Conservation (phyloP, 2,888 invertebrate species). For the Tubulanus polymorphus region DNA sequence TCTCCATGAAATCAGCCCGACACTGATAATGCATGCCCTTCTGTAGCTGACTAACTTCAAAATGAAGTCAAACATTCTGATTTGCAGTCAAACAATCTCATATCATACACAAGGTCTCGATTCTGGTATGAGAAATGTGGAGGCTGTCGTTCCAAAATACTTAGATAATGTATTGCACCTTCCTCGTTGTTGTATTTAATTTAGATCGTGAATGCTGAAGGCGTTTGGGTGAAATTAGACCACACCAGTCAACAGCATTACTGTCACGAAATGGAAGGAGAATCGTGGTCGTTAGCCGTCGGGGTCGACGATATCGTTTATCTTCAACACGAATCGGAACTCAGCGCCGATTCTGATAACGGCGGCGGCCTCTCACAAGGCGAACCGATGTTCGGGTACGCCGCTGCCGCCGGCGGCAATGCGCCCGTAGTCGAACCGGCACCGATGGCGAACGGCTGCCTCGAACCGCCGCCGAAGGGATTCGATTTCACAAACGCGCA, state of each 20-base stretch:
- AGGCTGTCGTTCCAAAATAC: no score
- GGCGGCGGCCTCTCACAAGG: conserved; percentile 9
- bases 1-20: no score
- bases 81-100: no score
- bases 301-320: conserved; percentile 64
- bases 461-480: conserved; percentile 52
- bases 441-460: conserved; percentile 36
- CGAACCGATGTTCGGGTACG: conserved; percentile 23
- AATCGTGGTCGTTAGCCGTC: conserved; percentile 70
- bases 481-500: conserved; percentile 60
- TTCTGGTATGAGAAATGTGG: no score
- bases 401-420: conserved; percentile 35
- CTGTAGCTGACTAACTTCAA: no score
- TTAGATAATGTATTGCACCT: no score
- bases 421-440: conserved; percentile 23
- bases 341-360: conserved; percentile 12
- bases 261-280: conserved; percentile 65
- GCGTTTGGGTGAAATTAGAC: conserved; percentile 87
- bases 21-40: no score
- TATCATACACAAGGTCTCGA: no score
- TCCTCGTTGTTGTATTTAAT: no score
- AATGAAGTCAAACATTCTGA: no score
- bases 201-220: conserved; percentile 88
- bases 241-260: conserved; percentile 66
- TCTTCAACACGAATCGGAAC: conserved; percentile 60